Evolutionary conservation across 2,888 invertebrate species (phyloP), one percentile per base, ranked within the genome.

Genomic region (Euspilapteryx auroguttella): DNA sequence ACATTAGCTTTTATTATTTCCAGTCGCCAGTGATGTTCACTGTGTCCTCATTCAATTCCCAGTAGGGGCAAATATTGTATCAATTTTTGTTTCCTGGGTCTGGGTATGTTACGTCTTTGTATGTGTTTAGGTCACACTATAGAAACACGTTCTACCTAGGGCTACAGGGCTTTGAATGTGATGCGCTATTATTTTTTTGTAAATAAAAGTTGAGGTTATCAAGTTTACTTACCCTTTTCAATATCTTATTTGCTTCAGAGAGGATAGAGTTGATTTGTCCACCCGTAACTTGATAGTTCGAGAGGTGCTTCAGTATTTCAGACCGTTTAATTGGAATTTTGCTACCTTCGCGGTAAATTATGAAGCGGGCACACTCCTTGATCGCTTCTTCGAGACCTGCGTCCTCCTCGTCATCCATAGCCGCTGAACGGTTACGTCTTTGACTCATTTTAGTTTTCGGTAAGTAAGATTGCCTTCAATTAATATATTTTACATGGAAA

Each of bases 241-340:
- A 39, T 24, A 46, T 24, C 29, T 51, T 61, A 25, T 61, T 52
- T 3, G 68, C 59, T 34, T 55, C 54, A 32, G 41, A 24, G 11
- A 71, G 41, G 1, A 64, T 48, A 14, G 31, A 30, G 29, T 49
- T 49, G 2, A 64, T 40, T 37, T 49, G 42, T 23, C 41, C 55
- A 0, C 41, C 15, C 1, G 54, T 33, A 3, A 44, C 57, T 34
- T 61, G 48, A 30, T 51, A 56, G 2, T 41, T 42, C 21, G 39
- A 45, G 3, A 75, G 38, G 36, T 68, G 55, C 37, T 62, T 66
- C 2, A 42, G 32, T 14, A 75, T 59, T 38, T 73, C 71, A 2
- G 47, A 36, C 4, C 59, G 50, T 40, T 59, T 65, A 10, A 75
- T 54, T 0, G 69, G 71, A 26, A 58, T 43, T 43, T 73, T 73